Evolutionary conservation across 1,140 invertebrate species (phyloP), one percentile per base, ranked within the genome.

Genomic region (Phocides pigmalion): DNA sequence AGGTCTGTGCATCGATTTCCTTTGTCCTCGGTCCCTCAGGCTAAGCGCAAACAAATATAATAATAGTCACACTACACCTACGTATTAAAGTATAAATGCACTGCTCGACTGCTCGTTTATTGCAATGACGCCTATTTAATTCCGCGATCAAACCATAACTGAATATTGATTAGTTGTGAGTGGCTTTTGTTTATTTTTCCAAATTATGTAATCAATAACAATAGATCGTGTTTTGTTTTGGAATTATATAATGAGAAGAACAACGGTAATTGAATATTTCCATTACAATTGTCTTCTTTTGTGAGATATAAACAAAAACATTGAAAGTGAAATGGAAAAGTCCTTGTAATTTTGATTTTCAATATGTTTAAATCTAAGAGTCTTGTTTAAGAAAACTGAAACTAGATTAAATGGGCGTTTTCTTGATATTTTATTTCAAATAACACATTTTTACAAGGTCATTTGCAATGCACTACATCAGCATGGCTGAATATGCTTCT

Each of bases 11-110:
- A 89, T 90, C 83, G 87, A 89, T 90, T 90, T 90, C 84, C 88
- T 90, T 90, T 90, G 88, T 90, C 87, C 88, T 90, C 82, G 81
- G 62, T 73, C 70, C 67, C 64, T 76, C 74, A 68, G 73, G 64
- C 68, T 66, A 44, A 61, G 19, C 16, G 32, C 42, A 19, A 15
- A 35, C 14, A 35, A 47, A 47, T 46, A 46, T 44, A 46, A 32
- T 28, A 49, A 61, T 61, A 61, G 56, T 17, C 46, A 28, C 22
- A 12, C 25, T 35, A 61, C 44, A 64, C 64, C 50, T 59, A 44
- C 44, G 58, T 56, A 62, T 42, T 63, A 59, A 70, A n/a, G 11
- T 35, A 59, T 39, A 68, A 70, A 50, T 62, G 47, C 58, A 53
- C 70, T 76, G 79, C 77, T n/a, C n/a, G n/a, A n/a, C n/a, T n/a